These are phyloP conservation scores for Xenopus borealis DNA, from an alignment of 2,113 vertebrate species.

Conservation along the genomic window DNA sequence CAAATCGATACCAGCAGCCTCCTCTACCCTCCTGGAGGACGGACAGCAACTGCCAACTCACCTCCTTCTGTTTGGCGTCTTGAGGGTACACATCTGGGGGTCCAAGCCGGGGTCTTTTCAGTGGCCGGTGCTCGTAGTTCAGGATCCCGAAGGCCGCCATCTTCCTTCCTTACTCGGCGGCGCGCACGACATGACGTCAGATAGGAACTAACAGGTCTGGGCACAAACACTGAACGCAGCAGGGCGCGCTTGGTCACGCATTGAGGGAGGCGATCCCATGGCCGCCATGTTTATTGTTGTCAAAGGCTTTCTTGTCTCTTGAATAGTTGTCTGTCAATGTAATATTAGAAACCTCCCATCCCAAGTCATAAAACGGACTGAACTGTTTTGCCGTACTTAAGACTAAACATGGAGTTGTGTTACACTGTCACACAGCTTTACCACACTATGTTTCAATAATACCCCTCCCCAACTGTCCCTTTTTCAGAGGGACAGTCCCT, in stretches of 20 bases:
- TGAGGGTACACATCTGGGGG: conserved; percentile 97
- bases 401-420: no score
- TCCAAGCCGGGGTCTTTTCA: conserved; percentile 91
- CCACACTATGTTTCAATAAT: no score
- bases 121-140: conserved; percentile 95
- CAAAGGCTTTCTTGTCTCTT: neutral
- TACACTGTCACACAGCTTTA: no score
- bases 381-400: no score
- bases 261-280: neutral
- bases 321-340: no score
- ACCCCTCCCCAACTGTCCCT: no score
- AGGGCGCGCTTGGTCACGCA: neutral
- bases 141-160: conserved; percentile 98
- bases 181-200: conserved; percentile 50
- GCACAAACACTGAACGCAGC: neutral
- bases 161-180: conserved; percentile 52
- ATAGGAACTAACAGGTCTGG: conserved; percentile 13
- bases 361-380: no score
- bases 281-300: neutral
- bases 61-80: conserved; percentile 98
- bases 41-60: conserved; percentile 49
- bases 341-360: no score
- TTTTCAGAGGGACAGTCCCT: no score
- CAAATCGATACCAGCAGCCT: neutral
- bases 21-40: neutral